Evolutionary conservation across 2,113 vertebrate genomes (phyloP).

Genomic region (Danionella cerebrum): DNA sequence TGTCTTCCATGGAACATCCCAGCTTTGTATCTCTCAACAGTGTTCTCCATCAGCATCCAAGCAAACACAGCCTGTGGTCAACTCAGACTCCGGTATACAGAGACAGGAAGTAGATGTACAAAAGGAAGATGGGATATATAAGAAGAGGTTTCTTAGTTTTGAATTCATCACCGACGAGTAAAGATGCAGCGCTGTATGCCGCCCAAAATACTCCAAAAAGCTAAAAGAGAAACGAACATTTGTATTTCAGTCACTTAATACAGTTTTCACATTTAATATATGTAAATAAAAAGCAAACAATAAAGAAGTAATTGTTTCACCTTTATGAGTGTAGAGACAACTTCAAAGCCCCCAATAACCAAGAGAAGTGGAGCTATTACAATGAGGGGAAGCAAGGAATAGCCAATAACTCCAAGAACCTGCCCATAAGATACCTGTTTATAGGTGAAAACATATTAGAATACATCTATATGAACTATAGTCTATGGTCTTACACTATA

Average conservation of each 20-base stretch:
- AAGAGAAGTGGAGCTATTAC: conserved; percentile 89
- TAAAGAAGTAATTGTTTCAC: no score
- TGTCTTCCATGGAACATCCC: conserved; percentile 27
- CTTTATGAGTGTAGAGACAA: conserved; percentile 90
- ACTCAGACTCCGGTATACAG: conserved; percentile 96
- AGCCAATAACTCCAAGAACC: conserved; percentile 96
- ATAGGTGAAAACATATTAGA: background rate
- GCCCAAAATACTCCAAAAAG: conserved; percentile 98
- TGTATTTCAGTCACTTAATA: background rate
- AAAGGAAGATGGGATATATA: conserved; percentile 97
- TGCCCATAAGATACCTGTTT: conserved; percentile 91
- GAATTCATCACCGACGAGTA: conserved; percentile 96
- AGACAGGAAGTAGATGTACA: conserved; percentile 99
- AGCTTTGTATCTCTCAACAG: background rate
- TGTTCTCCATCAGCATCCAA: conserved; percentile 46
- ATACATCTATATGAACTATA: no score
- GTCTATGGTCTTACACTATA: no score
- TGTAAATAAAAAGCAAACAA: no score
- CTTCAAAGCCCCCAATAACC: conserved; percentile 85
- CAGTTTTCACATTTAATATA: no score
- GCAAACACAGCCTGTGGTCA: conserved; percentile 28
- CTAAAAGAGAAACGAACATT: conserved; percentile 55
- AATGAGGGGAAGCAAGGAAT: conserved; percentile 95
- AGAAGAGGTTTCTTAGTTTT: conserved; percentile 99
- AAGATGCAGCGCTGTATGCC: conserved; percentile 95